Evolutionary conservation across 2,888 invertebrate genomes (phyloP).

Genomic region (Seladonia tumulorum): DNA sequence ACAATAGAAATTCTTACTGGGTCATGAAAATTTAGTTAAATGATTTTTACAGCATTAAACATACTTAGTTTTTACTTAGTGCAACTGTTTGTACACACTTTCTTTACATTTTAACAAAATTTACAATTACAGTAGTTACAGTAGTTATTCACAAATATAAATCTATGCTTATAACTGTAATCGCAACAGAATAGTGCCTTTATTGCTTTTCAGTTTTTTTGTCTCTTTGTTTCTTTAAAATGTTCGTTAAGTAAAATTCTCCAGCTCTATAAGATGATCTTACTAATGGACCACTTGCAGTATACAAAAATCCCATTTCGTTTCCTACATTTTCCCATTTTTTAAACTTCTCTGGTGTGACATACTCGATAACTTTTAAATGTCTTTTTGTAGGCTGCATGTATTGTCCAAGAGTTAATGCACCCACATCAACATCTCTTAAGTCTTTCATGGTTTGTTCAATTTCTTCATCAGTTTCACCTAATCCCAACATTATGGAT

Average conservation of each 20-base stretch:
- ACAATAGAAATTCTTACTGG: neutral
- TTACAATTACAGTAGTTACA: slow-evolving; percentile 34
- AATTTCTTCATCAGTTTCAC: slow-evolving; percentile 95
- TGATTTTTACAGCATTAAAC: slow-evolving; percentile 11
- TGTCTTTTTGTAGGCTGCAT: slow-evolving; percentile 99
- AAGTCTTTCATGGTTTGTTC: slow-evolving; percentile 95
- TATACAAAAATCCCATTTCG: slow-evolving; percentile 96
- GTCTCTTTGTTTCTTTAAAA: slow-evolving; percentile 86
- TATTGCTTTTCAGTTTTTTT: slow-evolving; percentile 39
- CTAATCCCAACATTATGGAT: slow-evolving; percentile 98
- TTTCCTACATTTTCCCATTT: slow-evolving; percentile 93
- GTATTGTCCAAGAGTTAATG: slow-evolving; percentile 98
- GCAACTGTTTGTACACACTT: slow-evolving; percentile 14
- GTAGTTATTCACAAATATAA: slow-evolving; percentile 7
- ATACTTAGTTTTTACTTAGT: slow-evolving; percentile 1
- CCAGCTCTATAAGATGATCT: slow-evolving; percentile 99
- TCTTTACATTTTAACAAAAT: slow-evolving; percentile 16
- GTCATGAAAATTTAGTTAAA: slow-evolving; percentile 25
- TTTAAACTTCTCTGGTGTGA: slow-evolving; percentile 96
- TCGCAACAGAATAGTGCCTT: slow-evolving; percentile 2
- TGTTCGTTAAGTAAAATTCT: slow-evolving; percentile 94
- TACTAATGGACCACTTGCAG: slow-evolving; percentile 98
- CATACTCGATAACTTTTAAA: slow-evolving; percentile 97
- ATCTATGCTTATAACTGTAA: slow-evolving; percentile 9
- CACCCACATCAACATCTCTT: slow-evolving; percentile 93